Percentiles rank a stretch among this genome's conserved stretches.
These are phyloP conservation scores for Drosophila mayri DNA, from an alignment of 1,140 invertebrate genomes.

Conservation along the genomic window DNA sequence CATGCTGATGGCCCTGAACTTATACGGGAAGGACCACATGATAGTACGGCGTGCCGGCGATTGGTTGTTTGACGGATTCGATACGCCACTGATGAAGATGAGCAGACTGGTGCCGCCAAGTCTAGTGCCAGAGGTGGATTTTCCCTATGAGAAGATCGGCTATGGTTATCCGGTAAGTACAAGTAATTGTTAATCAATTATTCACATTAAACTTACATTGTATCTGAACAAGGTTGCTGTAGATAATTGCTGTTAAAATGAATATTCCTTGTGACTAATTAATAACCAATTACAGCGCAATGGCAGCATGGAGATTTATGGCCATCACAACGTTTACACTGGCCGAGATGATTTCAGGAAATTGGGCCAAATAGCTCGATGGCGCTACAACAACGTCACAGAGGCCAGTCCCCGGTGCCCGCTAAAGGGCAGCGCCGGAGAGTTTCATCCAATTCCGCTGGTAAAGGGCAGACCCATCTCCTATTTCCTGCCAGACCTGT, in stretches of 20 bases:
- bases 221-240: background rate
- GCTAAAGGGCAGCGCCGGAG: conserved; percentile 89
- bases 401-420: conserved; percentile 87
- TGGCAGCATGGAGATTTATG: conserved; percentile 89
- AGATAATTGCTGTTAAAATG: background rate
- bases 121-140: conserved; percentile 79
- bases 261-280: conserved; percentile 63
- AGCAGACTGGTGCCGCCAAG: conserved; percentile 86
- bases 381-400: conserved; percentile 88
- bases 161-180: conserved; percentile 91
- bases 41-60: conserved; percentile 89
- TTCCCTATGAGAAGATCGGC: conserved; percentile 90
- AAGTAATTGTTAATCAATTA: background rate
- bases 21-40: conserved; percentile 86
- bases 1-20: conserved; percentile 86
- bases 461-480: conserved; percentile 87
- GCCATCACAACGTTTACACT: conserved; percentile 90
- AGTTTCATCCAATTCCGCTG: conserved; percentile 89
- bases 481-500: conserved; percentile 89
- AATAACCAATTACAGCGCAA: conserved; percentile 87
- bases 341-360: conserved; percentile 87
- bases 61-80: conserved; percentile 91
- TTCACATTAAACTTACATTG: background rate
- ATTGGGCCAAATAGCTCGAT: conserved; percentile 88
- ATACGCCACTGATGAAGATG: conserved; percentile 88